Evolutionary conservation across 2,888 invertebrate species (phyloP).

Genomic region (Agrilus biguttatus): DNA sequence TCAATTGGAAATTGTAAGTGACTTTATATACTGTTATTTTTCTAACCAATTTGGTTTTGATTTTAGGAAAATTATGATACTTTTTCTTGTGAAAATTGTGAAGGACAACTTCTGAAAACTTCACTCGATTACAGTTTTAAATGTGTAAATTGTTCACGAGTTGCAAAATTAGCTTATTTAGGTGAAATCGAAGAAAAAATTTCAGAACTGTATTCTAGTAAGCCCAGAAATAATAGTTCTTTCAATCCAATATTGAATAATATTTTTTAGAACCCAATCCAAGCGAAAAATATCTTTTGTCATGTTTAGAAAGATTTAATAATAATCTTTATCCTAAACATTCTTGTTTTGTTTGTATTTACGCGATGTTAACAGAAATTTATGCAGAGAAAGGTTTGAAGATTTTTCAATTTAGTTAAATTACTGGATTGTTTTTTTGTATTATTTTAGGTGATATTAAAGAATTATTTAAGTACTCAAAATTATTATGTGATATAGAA

Average conservation of each 20-base stretch:
- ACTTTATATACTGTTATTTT: not conserved
- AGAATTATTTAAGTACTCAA: slow-evolving; percentile 3
- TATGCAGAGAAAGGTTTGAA: slow-evolving; percentile 27
- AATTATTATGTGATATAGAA: slow-evolving; percentile 1
- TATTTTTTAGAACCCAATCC: no score
- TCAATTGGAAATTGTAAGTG: slow-evolving; percentile 21
- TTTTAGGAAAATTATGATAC: slow-evolving; percentile 30
- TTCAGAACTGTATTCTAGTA: no score
- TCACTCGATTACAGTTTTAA: slow-evolving; percentile 13
- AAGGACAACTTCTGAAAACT: slow-evolving; percentile 16
- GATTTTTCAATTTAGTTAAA: slow-evolving; percentile 6
- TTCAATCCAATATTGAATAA: no score
- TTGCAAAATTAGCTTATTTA: no score
- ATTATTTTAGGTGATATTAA: slow-evolving; percentile 1
- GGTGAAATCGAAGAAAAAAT: no score
- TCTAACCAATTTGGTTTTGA: slow-evolving; percentile 5
- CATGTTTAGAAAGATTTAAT: no score
- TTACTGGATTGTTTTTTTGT: not conserved
- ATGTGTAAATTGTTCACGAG: slow-evolving; percentile 8
- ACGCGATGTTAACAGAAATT: no score
- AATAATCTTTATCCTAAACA: no score
- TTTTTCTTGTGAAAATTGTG: slow-evolving; percentile 29
- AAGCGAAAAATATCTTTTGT: no score
- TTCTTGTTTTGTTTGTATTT: no score
- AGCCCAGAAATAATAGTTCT: no score